Evolutionary conservation across 2,888 invertebrate species (phyloP), one percentile per base, ranked within the genome.

Genomic region (Mimumesa dahlbomi): DNA sequence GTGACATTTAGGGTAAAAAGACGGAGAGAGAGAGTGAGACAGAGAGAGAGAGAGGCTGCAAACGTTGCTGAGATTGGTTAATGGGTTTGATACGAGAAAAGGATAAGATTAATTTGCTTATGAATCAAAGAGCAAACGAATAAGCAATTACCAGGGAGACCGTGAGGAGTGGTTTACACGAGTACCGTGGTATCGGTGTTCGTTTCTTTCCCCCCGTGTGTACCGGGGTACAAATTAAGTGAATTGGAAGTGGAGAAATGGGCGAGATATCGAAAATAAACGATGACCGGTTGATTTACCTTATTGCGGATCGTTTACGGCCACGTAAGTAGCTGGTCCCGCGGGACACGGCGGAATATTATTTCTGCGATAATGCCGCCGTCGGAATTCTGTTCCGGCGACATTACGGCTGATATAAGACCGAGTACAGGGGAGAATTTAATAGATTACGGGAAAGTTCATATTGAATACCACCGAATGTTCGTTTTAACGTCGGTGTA

Each of bases 51-150:
- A 42, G 63, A 58, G 53, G 61, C 18, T 71, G 78, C 70, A 75
- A n/a, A 75, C 81, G 75, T n/a, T 65, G 79, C 78, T 70, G 82
- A 82, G 83, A 84, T 84, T 83, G 81, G 79, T 83, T 84, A 83
- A 85, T 86, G 83, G 85, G 79, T 85, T 85, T 85, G 82, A 83
- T 84, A 83, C 77, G 84, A 82, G 82, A 66, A 82, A 83, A 81
- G 84, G 85, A 84, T 86, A 83, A 85, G 82, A 87, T 85, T 87
- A 83, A 84, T 84, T 87, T 85, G 85, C 79, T 79, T 76, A 69
- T 58, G 82, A 83, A 82, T 84, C 80, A 77, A 80, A 81, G 80
- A 78, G 82, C 77, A 78, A 80, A 81, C 76, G 82, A 84, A 83
- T 84, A 84, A 84, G 85, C 84, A 85, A 86, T 87, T 87, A 85